Percentiles rank a stretch among this genome's conserved stretches.
phyloP scores from a whole-genome alignment of 2,888 invertebrate genomes.

The Drosophila mimetica region DNA sequence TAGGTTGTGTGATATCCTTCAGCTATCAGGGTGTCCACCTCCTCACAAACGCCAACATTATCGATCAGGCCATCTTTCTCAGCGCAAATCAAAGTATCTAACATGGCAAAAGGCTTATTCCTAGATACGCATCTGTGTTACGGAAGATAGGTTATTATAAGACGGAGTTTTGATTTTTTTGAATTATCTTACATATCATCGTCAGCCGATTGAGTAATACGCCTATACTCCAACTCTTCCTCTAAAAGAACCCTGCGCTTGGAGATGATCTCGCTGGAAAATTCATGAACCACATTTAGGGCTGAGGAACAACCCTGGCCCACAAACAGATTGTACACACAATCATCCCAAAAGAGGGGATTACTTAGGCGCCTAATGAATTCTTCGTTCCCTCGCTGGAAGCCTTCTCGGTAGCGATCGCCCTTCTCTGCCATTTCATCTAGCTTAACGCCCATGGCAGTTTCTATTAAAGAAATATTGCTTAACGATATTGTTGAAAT shows the following conservation, averaged over 20 bases:
- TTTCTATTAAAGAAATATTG: conserved; percentile 53
- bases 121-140: conserved; percentile 3
- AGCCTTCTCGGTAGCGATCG: conserved; percentile 67
- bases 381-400: conserved; percentile 66
- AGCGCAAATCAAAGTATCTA: conserved; percentile 72
- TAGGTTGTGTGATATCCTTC: conserved; percentile 76
- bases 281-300: conserved; percentile 68
- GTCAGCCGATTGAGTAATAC: conserved; percentile 17
- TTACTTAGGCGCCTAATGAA: conserved; percentile 68
- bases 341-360: conserved; percentile 59
- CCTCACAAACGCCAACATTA: conserved; percentile 86
- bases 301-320: conserved; percentile 46
- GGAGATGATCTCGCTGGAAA: conserved; percentile 77
- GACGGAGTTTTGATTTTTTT: rapidly evolving
- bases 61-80: conserved; percentile 72
- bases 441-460: conserved; percentile 76
- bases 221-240: conserved; percentile 18
- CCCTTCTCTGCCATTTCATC: conserved; percentile 72
- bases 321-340: conserved; percentile 51
- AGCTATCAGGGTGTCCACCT: conserved; percentile 89
- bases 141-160: background rate
- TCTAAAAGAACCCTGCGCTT: conserved; percentile 55
- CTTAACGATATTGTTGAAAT: background rate
- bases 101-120: conserved; percentile 72
- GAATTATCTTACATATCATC: conserved; percentile 55